Base-by-base conservation (phyloP, 2,888 invertebrate genomes). In the Drosophila lutescens region DNA sequence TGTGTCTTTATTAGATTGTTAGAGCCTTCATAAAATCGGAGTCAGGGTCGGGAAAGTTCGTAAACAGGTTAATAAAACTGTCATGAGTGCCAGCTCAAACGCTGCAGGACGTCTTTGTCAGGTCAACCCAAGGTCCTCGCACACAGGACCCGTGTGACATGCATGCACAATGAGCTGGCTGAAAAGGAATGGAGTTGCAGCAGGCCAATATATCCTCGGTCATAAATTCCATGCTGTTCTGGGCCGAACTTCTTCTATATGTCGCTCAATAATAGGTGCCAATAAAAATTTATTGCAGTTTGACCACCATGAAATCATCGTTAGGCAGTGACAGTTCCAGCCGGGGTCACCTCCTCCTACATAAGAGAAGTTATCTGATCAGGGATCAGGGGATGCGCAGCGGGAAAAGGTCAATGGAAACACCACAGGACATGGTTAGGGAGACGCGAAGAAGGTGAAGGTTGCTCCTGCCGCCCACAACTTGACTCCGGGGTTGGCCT, bases 301-400 rank as follows among this genome's bases (percentile, higher is more conserved):
- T 91, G 92, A 91, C 92, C 91, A 91, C 91, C 91, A 91, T 91
- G 91, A 91, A 91, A 91, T 91, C 88, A 88, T 90, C 87, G 91
- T 90, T 88, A 90, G 84, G 71, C 78, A 74, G 57, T 86, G 74
- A 66, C 57, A 57, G 69, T 54, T 50, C 56, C 23, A 49, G 70
- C 66, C 66, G 72, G 50, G 50, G 68, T 69, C 65, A 70, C 80
- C 86, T 58, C 82, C 82, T 76, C 32, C 32, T 10, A n/a, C 38
- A 32, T 8, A 12, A 38, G 26, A 20, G 47, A 20, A 46, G 26
- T 30, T 40, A 20, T 38, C 26, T 49, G 62, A 32, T 44, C 8
- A 8, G 57, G 38, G 34, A 55, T 20, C 30, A 43, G 40, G 70
- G 47, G 74, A 50, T 47, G 61, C 44, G 23, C 77, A 67, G 73